phyloP scores from a whole-genome alignment of 1,140 invertebrate species.

The Bombus polaris region DNA sequence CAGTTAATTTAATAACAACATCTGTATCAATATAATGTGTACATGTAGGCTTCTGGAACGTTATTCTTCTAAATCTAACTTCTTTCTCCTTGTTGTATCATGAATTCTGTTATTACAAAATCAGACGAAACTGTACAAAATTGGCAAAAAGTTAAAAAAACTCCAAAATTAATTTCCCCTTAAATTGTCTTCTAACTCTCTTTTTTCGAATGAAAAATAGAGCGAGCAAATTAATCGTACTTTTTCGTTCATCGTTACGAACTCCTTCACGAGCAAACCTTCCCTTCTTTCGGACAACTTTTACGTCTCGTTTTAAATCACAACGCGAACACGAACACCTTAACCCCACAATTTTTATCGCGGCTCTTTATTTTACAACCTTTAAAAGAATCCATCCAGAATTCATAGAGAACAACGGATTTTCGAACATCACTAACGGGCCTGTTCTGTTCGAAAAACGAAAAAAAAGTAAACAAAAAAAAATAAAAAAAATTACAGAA shows the following conservation, averaged over 20 bases:
- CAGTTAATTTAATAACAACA: neutral
- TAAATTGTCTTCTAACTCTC: neutral
- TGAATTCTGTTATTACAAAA: no score
- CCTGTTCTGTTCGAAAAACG: neutral
- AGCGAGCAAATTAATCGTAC: neutral
- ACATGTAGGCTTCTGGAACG: no score
- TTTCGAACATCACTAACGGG: neutral
- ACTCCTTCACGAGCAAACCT: neutral
- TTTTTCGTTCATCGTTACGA: neutral
- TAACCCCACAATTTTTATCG: neutral
- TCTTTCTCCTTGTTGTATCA: no score
- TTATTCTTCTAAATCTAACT: no score
- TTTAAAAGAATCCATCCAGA: neutral
- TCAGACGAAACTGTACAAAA: neutral
- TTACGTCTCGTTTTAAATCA: neutral
- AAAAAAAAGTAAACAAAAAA: neutral
- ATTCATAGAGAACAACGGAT: constrained; percentile 26
- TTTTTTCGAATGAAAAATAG: neutral
- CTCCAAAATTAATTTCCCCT: neutral
- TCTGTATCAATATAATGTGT: no score
- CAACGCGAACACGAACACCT: neutral
- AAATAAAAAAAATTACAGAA: no score
- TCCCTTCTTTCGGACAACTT: neutral
- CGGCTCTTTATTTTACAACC: neutral
- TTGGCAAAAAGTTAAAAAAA: neutral